Conservation (phyloP, 2,113 vertebrate genomes). For the Pelvicachromis taeniatus region DNA sequence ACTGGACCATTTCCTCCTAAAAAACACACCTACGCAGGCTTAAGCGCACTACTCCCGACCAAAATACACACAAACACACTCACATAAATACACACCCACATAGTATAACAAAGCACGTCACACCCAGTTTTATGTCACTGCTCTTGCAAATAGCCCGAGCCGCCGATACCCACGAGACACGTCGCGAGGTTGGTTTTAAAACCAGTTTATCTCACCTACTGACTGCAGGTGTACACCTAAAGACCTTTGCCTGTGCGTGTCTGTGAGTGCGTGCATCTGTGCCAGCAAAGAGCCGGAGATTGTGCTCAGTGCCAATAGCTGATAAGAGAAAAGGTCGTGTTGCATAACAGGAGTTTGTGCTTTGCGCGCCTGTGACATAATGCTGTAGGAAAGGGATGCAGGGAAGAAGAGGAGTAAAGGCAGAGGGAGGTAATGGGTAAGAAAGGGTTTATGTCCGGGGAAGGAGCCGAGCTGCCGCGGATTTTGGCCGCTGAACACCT, state of each 20-base stretch:
- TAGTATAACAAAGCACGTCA: constrained; percentile 20
- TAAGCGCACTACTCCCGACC: not conserved
- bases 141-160: not conserved
- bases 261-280: not conserved
- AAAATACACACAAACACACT: not conserved
- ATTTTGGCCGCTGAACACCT: constrained; percentile 18
- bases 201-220: constrained; percentile 34
- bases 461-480: not conserved
- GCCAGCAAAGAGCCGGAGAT: constrained; percentile 18
- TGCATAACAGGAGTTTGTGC: constrained; percentile 44
- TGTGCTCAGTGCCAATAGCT: constrained; percentile 47
- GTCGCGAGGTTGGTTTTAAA: not conserved
- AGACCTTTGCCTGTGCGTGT: constrained; percentile 34
- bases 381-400: not conserved
- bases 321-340: constrained; percentile 65
- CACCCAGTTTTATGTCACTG: constrained; percentile 19
- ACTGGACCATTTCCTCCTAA: not conserved
- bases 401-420: not conserved
- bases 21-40: constrained; percentile 29
- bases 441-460: not conserved
- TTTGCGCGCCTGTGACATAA: constrained; percentile 41
- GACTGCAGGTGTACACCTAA: constrained; percentile 16
- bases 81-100: not conserved
- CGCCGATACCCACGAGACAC: not conserved
- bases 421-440: not conserved